phyloP scores from a whole-genome alignment of 2,113 vertebrate genomes.

The Anguilla rostrata region DNA sequence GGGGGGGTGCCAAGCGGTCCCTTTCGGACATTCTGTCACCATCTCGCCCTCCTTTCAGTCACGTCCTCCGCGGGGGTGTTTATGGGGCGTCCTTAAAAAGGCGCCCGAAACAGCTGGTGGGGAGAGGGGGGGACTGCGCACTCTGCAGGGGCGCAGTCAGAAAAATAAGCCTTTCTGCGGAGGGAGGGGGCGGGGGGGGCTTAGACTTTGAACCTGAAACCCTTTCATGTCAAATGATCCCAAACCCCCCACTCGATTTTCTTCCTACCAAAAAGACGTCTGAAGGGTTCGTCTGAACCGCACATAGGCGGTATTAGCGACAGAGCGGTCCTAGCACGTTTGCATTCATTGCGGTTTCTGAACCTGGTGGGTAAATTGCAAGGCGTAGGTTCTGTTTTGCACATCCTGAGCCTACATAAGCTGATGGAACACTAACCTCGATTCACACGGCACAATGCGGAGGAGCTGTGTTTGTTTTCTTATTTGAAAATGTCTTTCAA shows the following conservation, averaged over 20 bases:
- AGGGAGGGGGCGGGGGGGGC: too few relatives aligned
- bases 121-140: neutral
- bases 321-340: neutral
- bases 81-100: constrained; percentile 27
- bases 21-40: constrained; percentile 32
- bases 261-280: neutral
- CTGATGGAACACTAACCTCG: neutral
- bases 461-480: neutral
- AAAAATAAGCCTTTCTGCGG: neutral
- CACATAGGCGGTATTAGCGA: neutral
- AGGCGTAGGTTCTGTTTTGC: neutral
- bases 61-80: constrained; percentile 50
- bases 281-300: neutral
- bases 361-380: neutral
- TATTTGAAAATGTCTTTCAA: too few relatives aligned
- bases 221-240: neutral
- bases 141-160: neutral
- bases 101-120: neutral
- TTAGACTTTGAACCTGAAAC: neutral
- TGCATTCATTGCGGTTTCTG: neutral
- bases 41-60: constrained; percentile 17
- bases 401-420: neutral
- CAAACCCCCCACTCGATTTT: neutral
- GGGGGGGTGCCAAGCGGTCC: constrained; percentile 42
- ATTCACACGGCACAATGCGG: neutral